Evolutionary conservation across 2,113 vertebrate genomes (phyloP).

Genomic region (Ictalurus furcatus): DNA sequence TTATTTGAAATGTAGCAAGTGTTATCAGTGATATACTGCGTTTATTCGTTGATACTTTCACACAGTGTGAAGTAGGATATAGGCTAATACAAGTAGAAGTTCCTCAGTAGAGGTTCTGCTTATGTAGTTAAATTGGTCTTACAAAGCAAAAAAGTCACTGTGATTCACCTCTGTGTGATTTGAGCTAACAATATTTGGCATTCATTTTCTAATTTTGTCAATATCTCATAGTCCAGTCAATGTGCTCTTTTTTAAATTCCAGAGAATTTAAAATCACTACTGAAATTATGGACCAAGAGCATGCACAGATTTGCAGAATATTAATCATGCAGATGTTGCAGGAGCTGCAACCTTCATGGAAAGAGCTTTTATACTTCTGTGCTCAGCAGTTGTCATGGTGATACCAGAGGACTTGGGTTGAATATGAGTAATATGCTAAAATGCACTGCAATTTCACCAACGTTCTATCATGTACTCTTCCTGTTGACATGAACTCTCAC

Average conservation of each 20-base stretch:
- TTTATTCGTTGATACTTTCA: background rate
- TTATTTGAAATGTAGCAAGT: background rate
- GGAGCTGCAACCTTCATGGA: conserved; percentile 28
- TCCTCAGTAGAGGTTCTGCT: background rate
- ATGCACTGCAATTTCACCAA: conserved; percentile 36
- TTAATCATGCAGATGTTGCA: background rate
- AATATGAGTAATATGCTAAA: conserved; percentile 44
- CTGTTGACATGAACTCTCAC: background rate
- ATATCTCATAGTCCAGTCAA: background rate
- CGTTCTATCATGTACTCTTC: conserved; percentile 32
- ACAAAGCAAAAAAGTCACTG: background rate
- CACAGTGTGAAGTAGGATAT: background rate
- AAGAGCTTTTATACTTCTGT: conserved; percentile 28
- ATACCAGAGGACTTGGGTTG: conserved; percentile 48
- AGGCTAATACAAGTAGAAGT: background rate
- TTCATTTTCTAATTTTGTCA: background rate
- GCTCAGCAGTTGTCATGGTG: conserved; percentile 57
- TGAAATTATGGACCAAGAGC: background rate
- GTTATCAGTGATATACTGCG: background rate
- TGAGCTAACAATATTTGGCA: background rate
- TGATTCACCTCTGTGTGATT: background rate
- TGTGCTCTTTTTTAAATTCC: background rate
- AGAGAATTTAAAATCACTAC: background rate
- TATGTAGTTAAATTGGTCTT: background rate
- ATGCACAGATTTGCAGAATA: background rate